Evolutionary conservation across 2,113 vertebrate genomes (phyloP), one percentile per base, ranked within the genome.

Genomic region (Xyliphius kryptos): DNA sequence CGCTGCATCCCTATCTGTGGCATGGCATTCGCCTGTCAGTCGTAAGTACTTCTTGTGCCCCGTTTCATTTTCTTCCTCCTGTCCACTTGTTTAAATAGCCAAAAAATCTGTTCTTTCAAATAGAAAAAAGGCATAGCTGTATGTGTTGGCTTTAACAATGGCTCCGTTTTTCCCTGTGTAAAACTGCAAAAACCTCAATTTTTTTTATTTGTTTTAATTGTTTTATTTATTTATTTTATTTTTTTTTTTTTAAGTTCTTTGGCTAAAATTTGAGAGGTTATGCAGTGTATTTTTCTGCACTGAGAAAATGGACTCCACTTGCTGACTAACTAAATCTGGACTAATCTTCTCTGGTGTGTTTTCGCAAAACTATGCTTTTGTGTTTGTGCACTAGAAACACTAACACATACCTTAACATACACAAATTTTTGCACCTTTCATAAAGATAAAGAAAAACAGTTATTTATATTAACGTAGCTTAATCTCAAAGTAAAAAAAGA

Each of bases 21-120:
- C 86, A 98, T 98, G 95, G 96, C 96, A 53, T 99, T 97, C 69
- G 92, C 94, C 87, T 98, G 95, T 72, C 96, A 99, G 86, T 98
- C 94, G 94, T 98, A 87, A 97, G 96, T 98, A 88, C 80, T n/a
- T n/a, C n/a, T n/a, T n/a, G n/a, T 68, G 6, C 0, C 41, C 52
- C 65, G 59, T 48, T 53, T 32, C 32, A 12, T 44, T 63, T 66
- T 56, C 55, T 57, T 72, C 41, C 56, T 66, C 15, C 59, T 70
- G 38, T 63, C 17, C 49, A 26, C 38, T 15, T 53, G 44, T 20
- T 36, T 37, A 17, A 22, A 2, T 47, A 49, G 49, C 50, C 54
- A 43, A 44, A n/a, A n/a, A n/a, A n/a, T 40, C 48, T 7, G 20
- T 40, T n/a, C 47, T 56, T 50, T 41, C 6, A 48, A 54, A 9